phyloP scores from a whole-genome alignment of 2,888 invertebrate genomes.

The Xestia c-nigrum region DNA sequence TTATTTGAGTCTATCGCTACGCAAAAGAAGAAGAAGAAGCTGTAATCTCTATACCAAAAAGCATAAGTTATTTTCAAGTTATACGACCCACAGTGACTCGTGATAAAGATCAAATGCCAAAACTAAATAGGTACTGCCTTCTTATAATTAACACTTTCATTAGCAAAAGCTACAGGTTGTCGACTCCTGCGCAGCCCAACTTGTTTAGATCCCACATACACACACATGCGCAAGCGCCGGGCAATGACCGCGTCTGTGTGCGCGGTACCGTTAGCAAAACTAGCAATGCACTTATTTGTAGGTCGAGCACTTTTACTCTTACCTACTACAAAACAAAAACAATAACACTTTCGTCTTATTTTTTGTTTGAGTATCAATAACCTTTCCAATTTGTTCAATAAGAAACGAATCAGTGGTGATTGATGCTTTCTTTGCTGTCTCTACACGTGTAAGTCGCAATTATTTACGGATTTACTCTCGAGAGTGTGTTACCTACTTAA shows the following conservation, averaged over 20 bases:
- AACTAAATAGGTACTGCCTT: not conserved
- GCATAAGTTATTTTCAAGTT: not conserved
- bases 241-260: slow-evolving; percentile 76
- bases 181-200: slow-evolving; percentile 75
- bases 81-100: no score
- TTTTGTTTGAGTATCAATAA: slow-evolving; percentile 52
- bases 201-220: slow-evolving; percentile 67
- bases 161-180: slow-evolving; percentile 66
- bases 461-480: slow-evolving; percentile 47
- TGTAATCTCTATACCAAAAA: not conserved
- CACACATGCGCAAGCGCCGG: slow-evolving; percentile 66
- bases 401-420: slow-evolving; percentile 30
- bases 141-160: slow-evolving; percentile 36
- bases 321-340: slow-evolving; percentile 58
- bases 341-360: slow-evolving; percentile 56
- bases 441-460: slow-evolving; percentile 33
- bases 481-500: slow-evolving; percentile 57
- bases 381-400: slow-evolving; percentile 52
- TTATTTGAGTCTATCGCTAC: no score
- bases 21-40: no score
- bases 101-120: not conserved
- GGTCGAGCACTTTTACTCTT: slow-evolving; percentile 76
- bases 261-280: slow-evolving; percentile 85
- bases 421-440: slow-evolving; percentile 56
- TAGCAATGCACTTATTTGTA: slow-evolving; percentile 68